A percentile compares a stretch with the other conserved stretches of the same genome.
Conservation (phyloP, 2,888 invertebrate genomes). For the Tetranychus truncatus region DNA sequence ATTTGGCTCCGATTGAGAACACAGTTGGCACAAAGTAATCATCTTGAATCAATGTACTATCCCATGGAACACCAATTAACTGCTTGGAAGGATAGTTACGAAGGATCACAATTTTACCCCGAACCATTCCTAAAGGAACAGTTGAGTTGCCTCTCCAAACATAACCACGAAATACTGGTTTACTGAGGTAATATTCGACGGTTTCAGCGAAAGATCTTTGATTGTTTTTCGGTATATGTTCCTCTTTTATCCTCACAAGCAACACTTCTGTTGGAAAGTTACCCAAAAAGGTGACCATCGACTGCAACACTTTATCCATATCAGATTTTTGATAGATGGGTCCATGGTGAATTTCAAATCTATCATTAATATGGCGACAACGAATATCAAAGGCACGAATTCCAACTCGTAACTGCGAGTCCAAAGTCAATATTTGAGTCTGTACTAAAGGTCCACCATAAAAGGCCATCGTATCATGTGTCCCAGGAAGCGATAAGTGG, state of each 20-base stretch:
- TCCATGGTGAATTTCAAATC: slow-evolving; percentile 13
- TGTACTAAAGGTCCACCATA: slow-evolving; percentile 12
- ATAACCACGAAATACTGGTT: background rate
- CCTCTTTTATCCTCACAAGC: slow-evolving; percentile 13
- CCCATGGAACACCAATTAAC: slow-evolving; percentile 10
- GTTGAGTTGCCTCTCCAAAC: slow-evolving; percentile 11
- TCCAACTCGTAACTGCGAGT: slow-evolving; percentile 7
- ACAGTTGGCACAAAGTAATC: slow-evolving; percentile 13
- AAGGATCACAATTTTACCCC: slow-evolving; percentile 16
- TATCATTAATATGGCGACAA: slow-evolving; percentile 13
- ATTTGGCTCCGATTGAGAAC: slow-evolving; percentile 8
- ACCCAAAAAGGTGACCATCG: slow-evolving; percentile 3
- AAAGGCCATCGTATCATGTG: slow-evolving; percentile 17
- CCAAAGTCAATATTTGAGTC: slow-evolving; percentile 12
- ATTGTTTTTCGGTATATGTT: background rate
- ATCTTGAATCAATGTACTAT: slow-evolving; percentile 13
- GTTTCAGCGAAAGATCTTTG: slow-evolving; percentile 11
- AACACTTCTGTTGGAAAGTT: slow-evolving; percentile 14
- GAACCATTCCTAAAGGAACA: slow-evolving; percentile 12
- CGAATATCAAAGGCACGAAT: slow-evolving; percentile 19
- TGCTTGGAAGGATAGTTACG: slow-evolving; percentile 9
- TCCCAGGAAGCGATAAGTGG: slow-evolving; percentile 16
- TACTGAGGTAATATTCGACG: slow-evolving; percentile 1
- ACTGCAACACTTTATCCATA: slow-evolving; percentile 12
- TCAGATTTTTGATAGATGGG: slow-evolving; percentile 8